Percentiles rank a stretch among this genome's conserved stretches.
phyloP scores from a whole-genome alignment of 2,888 invertebrate species.

The Leptodirus hochenwartii region DNA sequence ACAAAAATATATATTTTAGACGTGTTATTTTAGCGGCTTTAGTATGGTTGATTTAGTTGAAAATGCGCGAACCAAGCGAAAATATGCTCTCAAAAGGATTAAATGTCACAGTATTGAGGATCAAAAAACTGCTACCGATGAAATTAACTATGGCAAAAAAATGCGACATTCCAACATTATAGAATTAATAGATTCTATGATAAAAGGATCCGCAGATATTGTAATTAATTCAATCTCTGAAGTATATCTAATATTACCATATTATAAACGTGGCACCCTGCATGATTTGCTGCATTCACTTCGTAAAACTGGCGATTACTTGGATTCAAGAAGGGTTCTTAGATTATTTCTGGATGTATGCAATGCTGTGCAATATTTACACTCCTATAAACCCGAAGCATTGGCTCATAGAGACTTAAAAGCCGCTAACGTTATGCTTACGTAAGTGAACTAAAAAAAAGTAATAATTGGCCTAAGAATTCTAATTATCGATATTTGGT shows the following conservation, averaged over 20 bases:
- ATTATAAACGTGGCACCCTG: constrained; percentile 59
- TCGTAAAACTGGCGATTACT: constrained; percentile 35
- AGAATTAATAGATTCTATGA: constrained; percentile 46
- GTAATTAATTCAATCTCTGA: constrained; percentile 50
- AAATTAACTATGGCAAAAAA: constrained; percentile 53
- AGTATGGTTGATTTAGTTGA: constrained; percentile 63
- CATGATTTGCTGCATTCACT: constrained; percentile 46
- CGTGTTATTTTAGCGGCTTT: constrained; percentile 48
- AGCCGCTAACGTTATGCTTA: constrained; percentile 74
- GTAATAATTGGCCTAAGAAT: too few relatives aligned
- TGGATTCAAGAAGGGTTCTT: constrained; percentile 45
- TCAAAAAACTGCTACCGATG: constrained; percentile 48
- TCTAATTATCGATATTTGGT: too few relatives aligned
- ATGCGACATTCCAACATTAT: constrained; percentile 57
- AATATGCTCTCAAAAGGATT: constrained; percentile 62
- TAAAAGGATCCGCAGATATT: constrained; percentile 44
- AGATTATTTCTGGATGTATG: constrained; percentile 54
- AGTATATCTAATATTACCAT: constrained; percentile 56
- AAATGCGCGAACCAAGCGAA: constrained; percentile 40
- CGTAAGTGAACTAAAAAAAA: too few relatives aligned
- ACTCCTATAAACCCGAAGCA: constrained; percentile 51
- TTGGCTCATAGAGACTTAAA: constrained; percentile 73
- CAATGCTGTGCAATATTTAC: constrained; percentile 55
- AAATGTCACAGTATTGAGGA: constrained; percentile 65
- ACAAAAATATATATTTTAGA: constrained; percentile 5